phyloP scores from a whole-genome alignment of 2,797 vertebrate genomes.

The Triplophysa yarkandensis region DNA sequence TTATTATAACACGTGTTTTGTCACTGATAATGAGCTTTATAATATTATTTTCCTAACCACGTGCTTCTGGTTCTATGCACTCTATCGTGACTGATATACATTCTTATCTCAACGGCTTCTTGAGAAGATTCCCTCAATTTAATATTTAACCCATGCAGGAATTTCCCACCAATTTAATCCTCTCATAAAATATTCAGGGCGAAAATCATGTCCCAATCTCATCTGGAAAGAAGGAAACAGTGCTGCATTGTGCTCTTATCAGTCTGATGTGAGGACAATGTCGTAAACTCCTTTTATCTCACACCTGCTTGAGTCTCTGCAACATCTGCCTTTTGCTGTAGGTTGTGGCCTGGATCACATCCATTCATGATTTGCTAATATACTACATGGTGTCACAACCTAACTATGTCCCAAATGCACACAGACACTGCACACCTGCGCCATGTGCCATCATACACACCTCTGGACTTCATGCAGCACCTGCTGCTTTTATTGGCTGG shows the following conservation, averaged over 20 bases:
- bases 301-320: slow-evolving; percentile 17
- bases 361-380: slow-evolving; percentile 43
- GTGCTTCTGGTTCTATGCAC: slow-evolving; percentile 5
- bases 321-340: slow-evolving; percentile 56
- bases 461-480: slow-evolving; percentile 41
- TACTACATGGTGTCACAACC: slow-evolving; percentile 46
- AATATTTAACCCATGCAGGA: slow-evolving; percentile 37
- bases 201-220: background rate
- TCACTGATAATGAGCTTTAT: slow-evolving; percentile 23
- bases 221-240: slow-evolving; percentile 25
- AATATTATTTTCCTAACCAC: background rate
- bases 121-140: slow-evolving; percentile 6
- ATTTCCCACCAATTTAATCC: slow-evolving; percentile 8
- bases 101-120: slow-evolving; percentile 14
- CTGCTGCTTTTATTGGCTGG: slow-evolving; percentile 43
- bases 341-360: slow-evolving; percentile 46
- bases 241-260: slow-evolving; percentile 51
- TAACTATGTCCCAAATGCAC: slow-evolving; percentile 21
- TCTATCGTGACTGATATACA: slow-evolving; percentile 1
- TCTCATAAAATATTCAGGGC: slow-evolving; percentile 18
- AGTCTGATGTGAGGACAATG: slow-evolving; percentile 40
- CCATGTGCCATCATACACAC: slow-evolving; percentile 29
- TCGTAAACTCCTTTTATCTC: slow-evolving; percentile 42
- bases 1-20: slow-evolving; percentile 20
- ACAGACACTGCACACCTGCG: slow-evolving; percentile 43